Evolutionary conservation across 2,888 invertebrate species (phyloP), one percentile per base, ranked within the genome.

Genomic region (Gymnosoma rotundatum): DNA sequence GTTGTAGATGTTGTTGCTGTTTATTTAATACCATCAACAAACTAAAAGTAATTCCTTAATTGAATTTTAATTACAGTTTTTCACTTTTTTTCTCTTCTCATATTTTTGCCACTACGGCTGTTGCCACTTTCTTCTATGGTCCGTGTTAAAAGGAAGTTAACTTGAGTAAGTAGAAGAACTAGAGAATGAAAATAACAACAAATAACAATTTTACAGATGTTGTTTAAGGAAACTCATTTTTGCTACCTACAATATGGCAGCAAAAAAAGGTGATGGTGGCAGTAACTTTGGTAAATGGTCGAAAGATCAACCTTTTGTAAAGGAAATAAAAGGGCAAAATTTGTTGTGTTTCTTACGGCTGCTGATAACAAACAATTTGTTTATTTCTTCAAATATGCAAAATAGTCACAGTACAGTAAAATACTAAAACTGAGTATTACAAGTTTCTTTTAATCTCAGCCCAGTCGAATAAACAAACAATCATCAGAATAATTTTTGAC

Each of bases 11-110:
- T 54, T 32, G 50, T 54, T 80, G 50, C 32, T 82, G 75, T 82
- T 82, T 82, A 66, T 20, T 81, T 81, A 75, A 76, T 82, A 70
- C 75, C 70, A 82, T 82, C 81, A 70, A 56, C 75, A 82, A 82
- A 82, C 81, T 82, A 76, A 83, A 83, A 86, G 78, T 85, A 86
- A 87, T 87, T 86, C 86, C 86, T 85, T 87, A 87, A 87, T 87
- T 87, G 87, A 87, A 87, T 87, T 87, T 87, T 87, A 87, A 87
- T 87, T 87, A 87, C 87, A 86, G 63, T 87, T 87, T 85, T 84
- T 64, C 81, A 86, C 83, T 86, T 86, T 83, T 81, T 70, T 45
- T 18, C 18, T 52, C 18, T 16, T 73, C 7, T 64, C 25, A 79
- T 73, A 66, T 64, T 64, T 61, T 38, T 64, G 42, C 70, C 52